Evolutionary conservation across 1,140 invertebrate genomes (phyloP), one percentile per base, ranked within the genome.

Genomic region (Episyrphus balteatus): DNA sequence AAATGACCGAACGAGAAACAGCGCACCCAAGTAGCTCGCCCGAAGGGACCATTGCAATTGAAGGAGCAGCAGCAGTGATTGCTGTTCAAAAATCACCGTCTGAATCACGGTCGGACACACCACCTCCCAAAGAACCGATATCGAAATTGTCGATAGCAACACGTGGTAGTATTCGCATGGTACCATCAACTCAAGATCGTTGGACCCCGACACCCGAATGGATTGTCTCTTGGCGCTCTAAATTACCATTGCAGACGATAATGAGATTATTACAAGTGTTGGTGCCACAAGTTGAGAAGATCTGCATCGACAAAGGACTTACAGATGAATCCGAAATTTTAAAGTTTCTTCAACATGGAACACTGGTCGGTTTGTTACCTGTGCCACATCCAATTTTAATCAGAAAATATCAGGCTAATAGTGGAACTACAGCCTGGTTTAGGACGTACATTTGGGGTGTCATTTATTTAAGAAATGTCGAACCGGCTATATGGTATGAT

Each of bases 321-420:
- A 99, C 95, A 7, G 96, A 99, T 73, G 96, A 99, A 73, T 96
- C 90, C 71, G 96, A 99, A 75, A 98, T 99, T 68, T 75, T 99
- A 11, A 97, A 97, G 66, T 99, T 99, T 73, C 76, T 99, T 13
- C 96, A 99, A 75, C 94, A 98, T 72, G 96, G 96, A 44, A 99
- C 97, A 1, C 73, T 99, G 44, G 96, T 99, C 10, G 96, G 96
- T 5, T 74, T 99, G 18, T 71, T 99, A 41, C 97, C 97, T 2
- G 97, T 99, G 37, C 97, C 97, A 8, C 96, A 99, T 78, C 95
- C 97, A 10, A 98, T 99, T 66, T 78, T 99, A 38, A 99, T 99
- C 54, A 76, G 97, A 52, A 96, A 98, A 73, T 99, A 99, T 75
- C 95, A 98, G 73, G 92, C 95, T 12, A 99, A 99, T 72, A 81